Percentiles rank a stretch among this genome's conserved stretches.
Evolutionary conservation across 37 sponge, comb jelly and placozoan species (phyloP).

Genomic region (Aplysina aerophoba): DNA sequence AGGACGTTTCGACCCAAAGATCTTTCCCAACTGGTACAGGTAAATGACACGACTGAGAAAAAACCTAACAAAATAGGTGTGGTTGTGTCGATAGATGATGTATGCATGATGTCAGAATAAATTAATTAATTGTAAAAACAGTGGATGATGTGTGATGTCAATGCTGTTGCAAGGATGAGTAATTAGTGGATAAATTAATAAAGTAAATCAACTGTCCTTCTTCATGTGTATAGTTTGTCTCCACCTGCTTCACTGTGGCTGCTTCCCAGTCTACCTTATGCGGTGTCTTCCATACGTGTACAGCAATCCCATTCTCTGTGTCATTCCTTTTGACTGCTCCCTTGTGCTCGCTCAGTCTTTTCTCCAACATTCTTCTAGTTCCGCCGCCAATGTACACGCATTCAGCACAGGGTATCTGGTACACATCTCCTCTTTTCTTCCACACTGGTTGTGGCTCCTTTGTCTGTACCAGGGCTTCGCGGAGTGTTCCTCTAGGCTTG

Average conservation of each 20-base stretch:
- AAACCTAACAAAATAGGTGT: neutral
- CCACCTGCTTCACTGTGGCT: neutral
- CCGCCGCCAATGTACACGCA: neutral
- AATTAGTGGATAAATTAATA: no score
- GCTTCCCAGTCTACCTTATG: neutral
- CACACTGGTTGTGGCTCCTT: neutral
- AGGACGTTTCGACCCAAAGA: neutral
- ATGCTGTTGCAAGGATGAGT: no score
- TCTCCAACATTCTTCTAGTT: neutral
- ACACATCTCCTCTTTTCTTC: constrained; percentile 5
- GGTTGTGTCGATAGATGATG: neutral
- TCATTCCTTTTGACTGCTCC: constrained; percentile 12
- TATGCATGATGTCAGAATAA: neutral
- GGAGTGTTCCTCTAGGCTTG: neutral
- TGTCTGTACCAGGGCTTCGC: constrained; percentile 15
- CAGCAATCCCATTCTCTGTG: neutral
- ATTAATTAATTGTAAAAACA: no score
- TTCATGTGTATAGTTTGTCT: no score
- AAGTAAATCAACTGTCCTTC: no score
- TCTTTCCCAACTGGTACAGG: neutral
- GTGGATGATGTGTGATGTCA: no score
- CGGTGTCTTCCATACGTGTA: neutral
- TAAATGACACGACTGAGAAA: neutral
- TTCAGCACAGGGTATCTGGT: neutral
- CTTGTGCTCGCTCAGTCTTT: no score